Evolutionary conservation across 2,113 vertebrate species (phyloP).

Genomic region (Spea multiplicata): DNA sequence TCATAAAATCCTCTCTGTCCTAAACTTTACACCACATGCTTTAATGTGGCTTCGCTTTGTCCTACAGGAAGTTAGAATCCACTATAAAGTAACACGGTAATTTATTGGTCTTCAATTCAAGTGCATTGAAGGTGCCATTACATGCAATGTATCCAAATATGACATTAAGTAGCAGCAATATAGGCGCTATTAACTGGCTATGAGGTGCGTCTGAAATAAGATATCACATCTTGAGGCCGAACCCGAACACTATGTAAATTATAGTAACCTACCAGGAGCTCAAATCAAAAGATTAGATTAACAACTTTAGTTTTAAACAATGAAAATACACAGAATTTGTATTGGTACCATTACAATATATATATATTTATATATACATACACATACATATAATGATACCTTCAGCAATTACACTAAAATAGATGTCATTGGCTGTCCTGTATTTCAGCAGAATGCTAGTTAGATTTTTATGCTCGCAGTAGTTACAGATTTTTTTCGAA

Average conservation of each 20-base stretch:
- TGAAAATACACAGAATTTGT: no score
- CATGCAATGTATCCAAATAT: slow-evolving; percentile 51
- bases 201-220: background rate
- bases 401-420: no score
- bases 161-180: slow-evolving; percentile 9
- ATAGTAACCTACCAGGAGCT: background rate
- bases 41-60: slow-evolving; percentile 34
- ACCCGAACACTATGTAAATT: background rate
- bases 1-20: slow-evolving; percentile 67
- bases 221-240: background rate
- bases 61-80: slow-evolving; percentile 47
- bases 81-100: slow-evolving; percentile 21
- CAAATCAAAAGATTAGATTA: no score
- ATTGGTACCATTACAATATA: background rate
- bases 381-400: background rate
- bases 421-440: no score
- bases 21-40: slow-evolving; percentile 56
- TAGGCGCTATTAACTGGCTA: slow-evolving; percentile 3
- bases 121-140: slow-evolving; percentile 19
- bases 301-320: no score
- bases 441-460: no score
- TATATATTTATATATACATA: slow-evolving; percentile 13
- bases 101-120: slow-evolving; percentile 26
- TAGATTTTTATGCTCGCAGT: no score
- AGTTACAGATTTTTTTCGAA: no score